Conservation (phyloP, 2,113 vertebrate species). For the Epinephelus lanceolatus region DNA sequence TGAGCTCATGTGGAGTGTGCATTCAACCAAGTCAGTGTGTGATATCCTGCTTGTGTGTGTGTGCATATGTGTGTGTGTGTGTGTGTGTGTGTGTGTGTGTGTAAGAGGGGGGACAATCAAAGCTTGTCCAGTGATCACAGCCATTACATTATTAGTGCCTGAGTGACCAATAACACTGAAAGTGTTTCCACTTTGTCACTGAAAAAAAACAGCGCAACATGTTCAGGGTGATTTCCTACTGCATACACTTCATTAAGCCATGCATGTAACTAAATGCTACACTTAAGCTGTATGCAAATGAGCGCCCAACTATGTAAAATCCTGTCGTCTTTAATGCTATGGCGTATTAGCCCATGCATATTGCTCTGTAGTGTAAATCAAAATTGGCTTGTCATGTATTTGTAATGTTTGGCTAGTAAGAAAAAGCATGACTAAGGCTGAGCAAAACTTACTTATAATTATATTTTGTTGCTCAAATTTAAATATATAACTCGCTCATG, state of each 20-base stretch:
- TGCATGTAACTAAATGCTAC: constrained; percentile 11
- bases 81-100: background rate
- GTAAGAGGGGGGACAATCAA: constrained; percentile 35
- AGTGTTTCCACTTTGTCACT: constrained; percentile 40
- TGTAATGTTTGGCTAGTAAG: background rate
- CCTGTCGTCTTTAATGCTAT: background rate
- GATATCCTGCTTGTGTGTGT: background rate
- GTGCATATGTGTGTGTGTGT: background rate
- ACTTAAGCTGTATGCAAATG: constrained; percentile 15
- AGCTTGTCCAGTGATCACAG: constrained; percentile 62
- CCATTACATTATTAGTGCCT: constrained; percentile 62
- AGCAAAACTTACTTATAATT: background rate
- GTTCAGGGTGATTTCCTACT: constrained; percentile 25
- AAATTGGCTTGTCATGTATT: background rate
- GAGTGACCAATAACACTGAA: constrained; percentile 56
- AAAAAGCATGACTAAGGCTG: no score
- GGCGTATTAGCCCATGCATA: background rate
- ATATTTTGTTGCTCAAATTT: background rate
- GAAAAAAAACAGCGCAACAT: constrained; percentile 11
- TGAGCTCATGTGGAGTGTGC: constrained; percentile 23
- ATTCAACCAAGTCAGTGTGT: constrained; percentile 25
- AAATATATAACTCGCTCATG: background rate
- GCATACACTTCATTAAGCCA: constrained; percentile 39
- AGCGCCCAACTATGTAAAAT: background rate
- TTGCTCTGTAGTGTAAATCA: background rate